Percentiles rank a stretch among this genome's conserved stretches.
Evolutionary conservation across 2,888 invertebrate genomes (phyloP).

Genomic region (Escarpia spicata): DNA sequence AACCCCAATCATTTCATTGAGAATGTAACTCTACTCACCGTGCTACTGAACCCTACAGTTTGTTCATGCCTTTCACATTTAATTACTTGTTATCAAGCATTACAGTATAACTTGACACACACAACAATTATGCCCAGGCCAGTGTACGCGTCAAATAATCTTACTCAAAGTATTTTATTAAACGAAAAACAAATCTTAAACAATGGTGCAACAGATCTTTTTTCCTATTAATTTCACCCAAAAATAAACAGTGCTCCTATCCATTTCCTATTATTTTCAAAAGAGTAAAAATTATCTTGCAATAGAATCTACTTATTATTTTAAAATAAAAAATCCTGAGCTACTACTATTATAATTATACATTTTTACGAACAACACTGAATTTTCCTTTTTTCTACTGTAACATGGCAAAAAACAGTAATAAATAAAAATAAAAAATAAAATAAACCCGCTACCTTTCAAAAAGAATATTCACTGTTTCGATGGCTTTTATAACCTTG

Average conservation of each 20-base stretch:
- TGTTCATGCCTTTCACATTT: background rate
- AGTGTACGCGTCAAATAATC: background rate
- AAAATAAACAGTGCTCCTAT: background rate
- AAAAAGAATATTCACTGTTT: background rate
- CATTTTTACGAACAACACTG: too few relatives aligned
- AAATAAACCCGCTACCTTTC: too few relatives aligned
- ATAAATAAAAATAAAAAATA: too few relatives aligned
- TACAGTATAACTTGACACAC: background rate
- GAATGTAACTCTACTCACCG: too few relatives aligned
- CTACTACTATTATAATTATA: too few relatives aligned
- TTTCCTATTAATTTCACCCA: background rate
- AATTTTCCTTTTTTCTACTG: too few relatives aligned
- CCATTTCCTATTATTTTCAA: background rate
- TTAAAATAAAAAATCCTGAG: too few relatives aligned
- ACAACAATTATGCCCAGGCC: background rate
- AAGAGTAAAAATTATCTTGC: background rate
- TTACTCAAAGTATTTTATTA: background rate
- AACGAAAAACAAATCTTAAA: background rate
- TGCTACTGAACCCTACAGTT: background rate
- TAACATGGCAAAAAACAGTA: too few relatives aligned
- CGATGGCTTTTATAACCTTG: background rate
- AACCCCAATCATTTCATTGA: too few relatives aligned
- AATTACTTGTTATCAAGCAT: background rate
- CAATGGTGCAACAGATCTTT: background rate
- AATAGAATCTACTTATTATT: too few relatives aligned